Conservation (phyloP, 1,140 invertebrate genomes). For the Hylaeus anthracinus region DNA sequence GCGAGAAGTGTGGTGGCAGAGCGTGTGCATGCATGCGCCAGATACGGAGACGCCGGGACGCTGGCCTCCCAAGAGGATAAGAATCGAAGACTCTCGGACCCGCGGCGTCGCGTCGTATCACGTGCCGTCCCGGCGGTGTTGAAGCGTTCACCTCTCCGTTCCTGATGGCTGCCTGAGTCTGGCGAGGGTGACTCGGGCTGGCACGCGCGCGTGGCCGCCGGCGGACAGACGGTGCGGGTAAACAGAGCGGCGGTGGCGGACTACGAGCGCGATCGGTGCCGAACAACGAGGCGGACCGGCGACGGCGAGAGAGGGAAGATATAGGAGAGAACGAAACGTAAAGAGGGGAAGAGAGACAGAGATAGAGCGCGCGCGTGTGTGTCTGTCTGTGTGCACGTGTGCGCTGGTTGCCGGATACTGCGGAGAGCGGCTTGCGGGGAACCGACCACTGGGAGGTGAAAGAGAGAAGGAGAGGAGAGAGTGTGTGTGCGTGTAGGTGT, state of each 20-base stretch:
- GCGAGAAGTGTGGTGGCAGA: conserved; percentile 29
- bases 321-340: background rate
- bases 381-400: conserved; percentile 51
- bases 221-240: background rate
- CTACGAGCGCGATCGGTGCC: conserved; percentile 24
- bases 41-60: background rate
- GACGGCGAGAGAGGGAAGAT: background rate
- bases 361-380: conserved; percentile 48
- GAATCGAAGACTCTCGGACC: background rate
- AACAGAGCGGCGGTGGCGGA: background rate
- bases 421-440: background rate
- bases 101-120: background rate
- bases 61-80: background rate
- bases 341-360: background rate
- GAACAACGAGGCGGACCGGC: background rate
- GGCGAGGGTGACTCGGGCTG: background rate
- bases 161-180: background rate
- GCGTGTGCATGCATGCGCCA: conserved; percentile 46
- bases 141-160: background rate
- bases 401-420: background rate
- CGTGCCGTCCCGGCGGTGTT: background rate
- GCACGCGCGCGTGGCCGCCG: conserved; percentile 20
- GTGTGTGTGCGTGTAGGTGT: background rate
- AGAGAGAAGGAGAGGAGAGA: background rate
- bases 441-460: background rate